phyloP scores from a whole-genome alignment of 2,797 vertebrate genomes.

The Rousettus madagascariensis region DNA sequence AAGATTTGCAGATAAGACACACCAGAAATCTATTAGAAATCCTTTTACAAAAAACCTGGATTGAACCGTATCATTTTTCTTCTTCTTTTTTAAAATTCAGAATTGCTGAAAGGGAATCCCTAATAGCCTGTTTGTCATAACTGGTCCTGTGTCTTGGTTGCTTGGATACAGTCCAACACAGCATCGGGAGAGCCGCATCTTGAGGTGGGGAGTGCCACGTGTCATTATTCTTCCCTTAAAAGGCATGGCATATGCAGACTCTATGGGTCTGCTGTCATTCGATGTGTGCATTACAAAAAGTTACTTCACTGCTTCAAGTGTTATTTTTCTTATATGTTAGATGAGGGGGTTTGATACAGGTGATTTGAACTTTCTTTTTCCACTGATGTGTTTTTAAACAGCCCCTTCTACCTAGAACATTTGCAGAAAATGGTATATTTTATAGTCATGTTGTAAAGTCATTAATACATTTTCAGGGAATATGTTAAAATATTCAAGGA shows the following conservation, averaged over 20 bases:
- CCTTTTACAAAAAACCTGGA: neutral
- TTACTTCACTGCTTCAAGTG: neutral
- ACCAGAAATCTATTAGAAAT: neutral
- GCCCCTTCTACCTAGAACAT: neutral
- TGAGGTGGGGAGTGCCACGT: neutral
- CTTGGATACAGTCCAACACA: neutral
- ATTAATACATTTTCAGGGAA: constrained; percentile 27
- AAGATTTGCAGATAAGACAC: neutral
- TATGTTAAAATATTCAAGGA: constrained; percentile 35
- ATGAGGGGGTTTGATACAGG: neutral
- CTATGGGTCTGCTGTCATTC: neutral
- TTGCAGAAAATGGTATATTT: constrained; percentile 13
- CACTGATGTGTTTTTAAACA: neutral
- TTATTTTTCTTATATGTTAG: neutral
- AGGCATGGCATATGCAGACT: fast-evolving
- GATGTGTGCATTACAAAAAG: neutral
- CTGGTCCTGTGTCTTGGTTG: neutral
- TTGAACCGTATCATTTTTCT: neutral
- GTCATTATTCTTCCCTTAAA: neutral
- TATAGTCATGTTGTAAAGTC: constrained; percentile 12
- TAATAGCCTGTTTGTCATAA: neutral
- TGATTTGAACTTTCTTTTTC: neutral
- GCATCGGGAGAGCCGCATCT: neutral
- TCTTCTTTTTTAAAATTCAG: neutral
- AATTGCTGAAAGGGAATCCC: neutral